Evolutionary conservation across 2,797 vertebrate genomes (phyloP).

Genomic region (Channallabes apus): DNA sequence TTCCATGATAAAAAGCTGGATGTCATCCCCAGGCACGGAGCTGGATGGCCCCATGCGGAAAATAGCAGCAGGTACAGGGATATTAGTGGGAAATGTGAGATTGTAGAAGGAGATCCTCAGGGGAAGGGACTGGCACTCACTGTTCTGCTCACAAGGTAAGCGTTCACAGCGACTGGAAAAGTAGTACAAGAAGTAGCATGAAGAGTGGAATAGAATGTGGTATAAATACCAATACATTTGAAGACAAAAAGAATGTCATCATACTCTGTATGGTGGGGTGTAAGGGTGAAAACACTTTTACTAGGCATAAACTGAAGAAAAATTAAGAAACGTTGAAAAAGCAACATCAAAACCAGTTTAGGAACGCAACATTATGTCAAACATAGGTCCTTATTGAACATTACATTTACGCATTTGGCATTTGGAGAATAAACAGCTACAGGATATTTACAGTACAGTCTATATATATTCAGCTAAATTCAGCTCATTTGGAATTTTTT

Average conservation of each 20-base stretch:
- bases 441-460: neutral
- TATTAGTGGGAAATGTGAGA: conserved; percentile 87
- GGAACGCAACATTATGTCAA: neutral
- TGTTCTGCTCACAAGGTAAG: conserved; percentile 85
- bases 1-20: conserved; percentile 79
- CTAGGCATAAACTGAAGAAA: neutral
- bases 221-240: neutral
- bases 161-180: conserved; percentile 86
- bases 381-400: neutral
- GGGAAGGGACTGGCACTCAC: conserved; percentile 83
- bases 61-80: conserved; percentile 82
- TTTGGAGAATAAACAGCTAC: neutral
- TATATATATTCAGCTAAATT: neutral
- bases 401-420: neutral
- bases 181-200: neutral
- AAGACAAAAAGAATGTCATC: neutral
- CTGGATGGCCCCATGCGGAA: conserved; percentile 90
- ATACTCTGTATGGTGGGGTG: neutral
- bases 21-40: conserved; percentile 80
- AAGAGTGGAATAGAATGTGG: neutral
- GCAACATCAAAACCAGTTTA: neutral
- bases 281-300: neutral
- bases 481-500: too few species aligned
- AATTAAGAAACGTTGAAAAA: neutral
- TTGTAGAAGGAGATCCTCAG: conserved; percentile 92